Base-by-base conservation (phyloP, 2,113 vertebrate species). In the Neolamprologus ventralis region DNA sequence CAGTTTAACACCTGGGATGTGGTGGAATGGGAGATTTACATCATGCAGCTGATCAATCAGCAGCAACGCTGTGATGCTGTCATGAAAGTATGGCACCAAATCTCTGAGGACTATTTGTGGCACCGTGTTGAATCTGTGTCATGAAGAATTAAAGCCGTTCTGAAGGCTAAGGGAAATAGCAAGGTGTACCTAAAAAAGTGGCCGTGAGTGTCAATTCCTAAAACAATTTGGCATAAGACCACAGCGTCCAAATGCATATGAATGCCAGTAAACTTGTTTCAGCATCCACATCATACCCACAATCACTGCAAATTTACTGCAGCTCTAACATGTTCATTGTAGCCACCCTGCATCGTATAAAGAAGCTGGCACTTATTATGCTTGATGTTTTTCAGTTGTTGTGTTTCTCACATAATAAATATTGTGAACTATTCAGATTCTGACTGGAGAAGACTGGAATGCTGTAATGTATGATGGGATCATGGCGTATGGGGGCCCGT, bases 381-480 rank as follows among this genome's bases (percentile, higher is more conserved):
- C 37, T 49, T 83, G 8, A 28, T 40, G 5, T 16, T 26, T 7
- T 31, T 5, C 26, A 28, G 37, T 83, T 85, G 53, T 86, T 75
- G 28, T n/a, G 13, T 73, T 12, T 54, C 2, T 42, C 23, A 31
- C 23, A 11, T 54, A 86, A 51, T 53, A 75, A 58, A 51, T 65
- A 17, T 33, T 54, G 1, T 85, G 6, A 86, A 83, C 2, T 23
- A 91, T 92, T 91, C 73, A 99, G 99, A 99, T 99, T 89, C 95
- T 99, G 58, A 99, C 99, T 13, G 99, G 99, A 42, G 99, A 99
- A 95, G 99, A 99, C 93, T 99, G 99, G 99, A 99, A 99, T 40
- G 97, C 97, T 12, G 99, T 99, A 47, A 99, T 99, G 99, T 99
- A 99, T 1, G 99, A 99, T 7, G 99, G 99, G 71, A 99, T 99